Evolutionary conservation across 1,140 invertebrate genomes (phyloP).

Genomic region (Leptonema lineaticorne): DNA sequence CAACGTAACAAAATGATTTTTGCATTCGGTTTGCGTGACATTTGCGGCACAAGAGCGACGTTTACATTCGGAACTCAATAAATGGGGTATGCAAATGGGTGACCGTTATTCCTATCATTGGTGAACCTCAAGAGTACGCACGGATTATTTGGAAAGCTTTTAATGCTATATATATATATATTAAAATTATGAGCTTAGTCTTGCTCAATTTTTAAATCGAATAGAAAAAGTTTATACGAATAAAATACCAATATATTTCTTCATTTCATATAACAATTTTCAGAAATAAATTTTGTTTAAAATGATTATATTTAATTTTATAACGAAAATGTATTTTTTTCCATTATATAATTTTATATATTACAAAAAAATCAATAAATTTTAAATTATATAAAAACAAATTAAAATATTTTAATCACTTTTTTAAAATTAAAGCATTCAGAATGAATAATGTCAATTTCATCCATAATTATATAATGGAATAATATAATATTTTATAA

Average conservation of each 20-base stretch:
- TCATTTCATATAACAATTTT: too few species aligned
- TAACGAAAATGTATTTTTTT: neutral
- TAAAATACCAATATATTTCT: too few species aligned
- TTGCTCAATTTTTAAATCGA: neutral
- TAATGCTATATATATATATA: too few species aligned
- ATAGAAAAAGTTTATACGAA: neutral
- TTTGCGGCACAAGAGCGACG: too few species aligned
- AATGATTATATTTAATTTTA: neutral
- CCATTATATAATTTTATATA: neutral
- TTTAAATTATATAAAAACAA: too few species aligned
- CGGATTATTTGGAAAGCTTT: too few species aligned
- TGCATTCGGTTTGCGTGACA: neutral
- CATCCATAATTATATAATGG: too few species aligned
- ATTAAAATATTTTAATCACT: too few species aligned
- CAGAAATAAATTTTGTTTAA: neutral
- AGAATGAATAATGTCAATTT: too few species aligned
- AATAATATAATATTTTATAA: too few species aligned
- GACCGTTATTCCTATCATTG: neutral
- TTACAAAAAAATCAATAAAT: neutral
- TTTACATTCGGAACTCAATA: neutral
- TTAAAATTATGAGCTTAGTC: too few species aligned
- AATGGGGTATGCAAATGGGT: constrained; percentile 16
- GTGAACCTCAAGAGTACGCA: neutral
- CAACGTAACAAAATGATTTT: constrained; percentile 1
- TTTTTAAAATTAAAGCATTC: too few species aligned